These are phyloP conservation scores for Rhinolophus ferrumequinum DNA, from an alignment of 2,113 vertebrate species.

Conservation along the genomic window DNA sequence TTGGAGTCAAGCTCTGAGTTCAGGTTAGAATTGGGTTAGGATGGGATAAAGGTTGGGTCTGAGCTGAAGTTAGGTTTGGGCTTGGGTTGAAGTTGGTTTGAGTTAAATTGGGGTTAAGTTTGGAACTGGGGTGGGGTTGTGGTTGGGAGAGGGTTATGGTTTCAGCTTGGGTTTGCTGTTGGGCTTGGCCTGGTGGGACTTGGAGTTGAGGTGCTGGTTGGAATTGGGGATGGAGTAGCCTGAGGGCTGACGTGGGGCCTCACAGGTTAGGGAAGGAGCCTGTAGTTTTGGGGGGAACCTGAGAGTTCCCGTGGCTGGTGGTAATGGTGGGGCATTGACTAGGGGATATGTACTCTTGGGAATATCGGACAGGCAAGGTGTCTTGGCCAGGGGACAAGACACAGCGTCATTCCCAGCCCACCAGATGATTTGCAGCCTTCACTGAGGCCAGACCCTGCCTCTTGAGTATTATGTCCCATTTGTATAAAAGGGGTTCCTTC, in stretches of 20 bases:
- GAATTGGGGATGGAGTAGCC: background rate
- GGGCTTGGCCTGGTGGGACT: background rate
- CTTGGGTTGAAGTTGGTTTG: background rate
- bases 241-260: background rate
- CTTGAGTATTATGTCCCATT: background rate
- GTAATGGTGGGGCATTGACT: background rate
- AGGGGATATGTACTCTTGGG: background rate
- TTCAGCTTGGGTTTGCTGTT: background rate
- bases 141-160: background rate
- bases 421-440: background rate
- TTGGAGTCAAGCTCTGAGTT: constrained; percentile 18
- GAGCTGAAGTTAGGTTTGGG: background rate
- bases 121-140: background rate
- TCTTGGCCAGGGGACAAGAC: background rate
- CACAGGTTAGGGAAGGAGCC: background rate
- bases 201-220: background rate
- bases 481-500: background rate
- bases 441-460: background rate
- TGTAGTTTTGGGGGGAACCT: background rate
- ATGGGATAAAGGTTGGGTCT: background rate
- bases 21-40: background rate
- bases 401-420: background rate
- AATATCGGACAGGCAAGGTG: background rate
- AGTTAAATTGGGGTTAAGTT: background rate
- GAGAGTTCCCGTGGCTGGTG: background rate